phyloP scores from a whole-genome alignment of 2,888 invertebrate genomes.

The Nycteola revayana region DNA sequence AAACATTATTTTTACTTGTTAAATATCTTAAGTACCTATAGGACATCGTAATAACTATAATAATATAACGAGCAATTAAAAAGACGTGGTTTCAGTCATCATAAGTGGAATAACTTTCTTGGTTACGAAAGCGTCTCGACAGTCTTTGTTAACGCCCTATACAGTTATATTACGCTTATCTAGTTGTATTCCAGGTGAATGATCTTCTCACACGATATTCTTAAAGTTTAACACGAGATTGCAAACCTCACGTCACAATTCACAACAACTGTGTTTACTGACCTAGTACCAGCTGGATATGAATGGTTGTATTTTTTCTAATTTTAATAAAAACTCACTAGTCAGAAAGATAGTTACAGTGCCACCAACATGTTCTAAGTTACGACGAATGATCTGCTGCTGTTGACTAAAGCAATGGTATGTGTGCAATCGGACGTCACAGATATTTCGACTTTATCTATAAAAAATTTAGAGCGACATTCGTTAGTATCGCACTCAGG shows the following conservation, averaged over 20 bases:
- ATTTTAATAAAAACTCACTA: conserved; percentile 25
- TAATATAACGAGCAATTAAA: conserved; percentile 37
- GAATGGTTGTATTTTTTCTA: conserved; percentile 27
- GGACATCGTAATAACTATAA: too few relatives aligned
- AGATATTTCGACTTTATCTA: conserved; percentile 70
- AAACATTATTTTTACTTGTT: too few relatives aligned
- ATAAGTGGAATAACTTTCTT: conserved; percentile 58
- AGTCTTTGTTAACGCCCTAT: conserved; percentile 58
- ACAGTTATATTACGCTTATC: conserved; percentile 65
- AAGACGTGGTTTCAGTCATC: conserved; percentile 44
- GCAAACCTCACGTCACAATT: conserved; percentile 14
- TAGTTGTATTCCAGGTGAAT: conserved; percentile 63
- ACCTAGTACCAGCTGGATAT: conserved; percentile 11
- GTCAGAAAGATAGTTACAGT: conserved; percentile 35
- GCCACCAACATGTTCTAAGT: conserved; percentile 55
- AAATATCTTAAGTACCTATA: too few relatives aligned
- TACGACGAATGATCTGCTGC: conserved; percentile 59
- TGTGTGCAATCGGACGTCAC: conserved; percentile 51
- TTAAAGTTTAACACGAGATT: conserved; percentile 30
- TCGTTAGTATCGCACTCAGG: conserved; percentile 71
- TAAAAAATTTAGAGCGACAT: conserved; percentile 77
- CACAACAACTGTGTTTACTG: conserved; percentile 12
- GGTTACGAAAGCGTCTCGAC: conserved; percentile 52
- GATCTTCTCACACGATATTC: conserved; percentile 50
- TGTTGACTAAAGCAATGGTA: conserved; percentile 53